Base-by-base conservation (phyloP, 1,140 invertebrate genomes). In the Drosophila santomea region DNA sequence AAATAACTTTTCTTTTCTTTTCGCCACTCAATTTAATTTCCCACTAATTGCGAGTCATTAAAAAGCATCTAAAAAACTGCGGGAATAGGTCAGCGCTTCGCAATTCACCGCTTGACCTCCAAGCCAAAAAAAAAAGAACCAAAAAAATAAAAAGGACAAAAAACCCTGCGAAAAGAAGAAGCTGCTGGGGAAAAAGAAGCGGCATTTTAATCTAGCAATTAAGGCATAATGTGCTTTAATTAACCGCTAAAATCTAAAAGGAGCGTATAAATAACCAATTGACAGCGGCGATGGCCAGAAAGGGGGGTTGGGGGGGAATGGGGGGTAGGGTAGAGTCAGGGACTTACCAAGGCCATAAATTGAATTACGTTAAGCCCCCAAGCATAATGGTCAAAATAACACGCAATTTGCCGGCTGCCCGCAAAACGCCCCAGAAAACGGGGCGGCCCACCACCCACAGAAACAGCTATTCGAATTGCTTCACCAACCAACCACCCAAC, bases 221-320 rank as follows among this genome's bases (percentile, higher is more conserved):
- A 86, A 84, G 77, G 44, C 66, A 68, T 89, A 84, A 84, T 89
- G 80, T 78, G 77, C 74, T 89, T 89, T 89, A 89, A 89, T 89
- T 89, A 89, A 89, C 84, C 84, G 80, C 85, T 80, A 80, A 83
- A 89, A 83, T 82, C 83, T 88, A 86, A 86, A 86, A 86, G 86
- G 78, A 69, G 59, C 50, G 74, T 78, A 86, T 86, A 86, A 86
- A 86, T 86, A 82, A 82, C 78, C 74, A 88, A 86, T 88, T 88
- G 83, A 88, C 83, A 88, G 59, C 5, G 25, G 14, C 32, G 11
- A 12, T 0, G 11, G n/a, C 6, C 11, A 0, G 3, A 7, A 4
- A 4, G 25, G 25, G 4, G 6, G 6, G 6, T n/a, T 10, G 5
- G 17, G 0, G 15, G 15, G 6, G 7, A 15, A 15, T 25, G 36